Conservation (phyloP, 2,113 vertebrate species). For the Setophaga coronata region DNA sequence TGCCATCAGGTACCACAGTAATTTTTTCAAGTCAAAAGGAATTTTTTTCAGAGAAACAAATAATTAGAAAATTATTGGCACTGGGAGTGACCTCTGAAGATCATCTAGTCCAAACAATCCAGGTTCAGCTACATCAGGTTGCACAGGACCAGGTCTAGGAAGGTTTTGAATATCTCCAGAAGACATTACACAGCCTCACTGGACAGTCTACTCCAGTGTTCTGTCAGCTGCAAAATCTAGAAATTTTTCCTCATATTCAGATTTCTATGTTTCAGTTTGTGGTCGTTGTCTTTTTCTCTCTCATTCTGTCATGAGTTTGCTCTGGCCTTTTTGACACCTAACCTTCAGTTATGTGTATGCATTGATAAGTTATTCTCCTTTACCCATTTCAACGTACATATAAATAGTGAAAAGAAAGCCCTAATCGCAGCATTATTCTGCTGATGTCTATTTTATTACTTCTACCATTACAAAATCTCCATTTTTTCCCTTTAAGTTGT, state of each 20-base stretch:
- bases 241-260: neutral
- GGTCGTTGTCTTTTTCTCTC: rapidly evolving
- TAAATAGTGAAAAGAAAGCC: neutral
- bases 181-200: neutral
- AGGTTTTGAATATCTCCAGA: neutral
- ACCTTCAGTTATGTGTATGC: too few relatives aligned
- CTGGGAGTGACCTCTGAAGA: neutral
- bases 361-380: neutral
- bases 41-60: neutral
- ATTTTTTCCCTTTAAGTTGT: neutral
- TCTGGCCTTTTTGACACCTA: neutral
- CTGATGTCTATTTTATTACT: neutral
- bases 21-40: neutral
- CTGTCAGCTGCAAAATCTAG: neutral
- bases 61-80: neutral
- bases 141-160: neutral
- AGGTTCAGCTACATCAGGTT: neutral
- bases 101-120: neutral
- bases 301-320: neutral
- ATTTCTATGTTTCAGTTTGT: neutral
- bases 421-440: neutral
- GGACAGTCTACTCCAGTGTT: neutral
- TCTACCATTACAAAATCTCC: neutral
- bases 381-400: neutral
- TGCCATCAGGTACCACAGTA: neutral